Base-by-base conservation (phyloP, 1,140 invertebrate species). In the Drosophila setifemur region DNA sequence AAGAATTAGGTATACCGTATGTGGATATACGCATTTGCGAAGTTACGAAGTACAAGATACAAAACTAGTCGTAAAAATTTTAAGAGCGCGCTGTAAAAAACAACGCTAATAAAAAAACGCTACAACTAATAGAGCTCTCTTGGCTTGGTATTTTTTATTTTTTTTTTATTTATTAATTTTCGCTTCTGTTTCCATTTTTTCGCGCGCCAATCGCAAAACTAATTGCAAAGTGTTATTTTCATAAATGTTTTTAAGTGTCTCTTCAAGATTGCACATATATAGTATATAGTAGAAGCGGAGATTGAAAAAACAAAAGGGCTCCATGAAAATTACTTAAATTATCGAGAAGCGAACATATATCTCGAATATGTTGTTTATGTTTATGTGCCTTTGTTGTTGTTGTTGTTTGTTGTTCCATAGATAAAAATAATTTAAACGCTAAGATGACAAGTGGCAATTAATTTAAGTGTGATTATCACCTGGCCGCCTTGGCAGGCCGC, bases 401-500 rank as follows among this genome's bases (percentile, higher is more conserved):
- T 58, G 43, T 29, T 47, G 35, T 23, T 54, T 73, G n/a, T n/a
- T 53, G 35, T 74, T 57, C 58, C 69, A 85, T 66, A 76, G 82
- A 73, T 87, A 87, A 76, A 86, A 86, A 87, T 87, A 87, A 81
- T 81, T 87, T 86, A 86, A 82, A 54, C 63, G 81, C 82, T 87
- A 86, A 86, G 73, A 87, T 86, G 81, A 86, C 81, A 86, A 86
- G 81, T 86, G 81, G 82, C 81, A 86, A 86, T 86, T 86, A 86
- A 86, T 86, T 86, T 86, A 86, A 82, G 72, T 87, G 82, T 86
- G 81, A 86, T 86, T 86, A 86, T 86, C 81, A 86, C 81, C 72
- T 86, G 72, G 72, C 72, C 57, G 61, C 81, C 54, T 43, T 74
- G 64, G 77, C 72, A 75, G 60, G 60, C 68, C 45, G 53, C 68